A percentile compares a stretch with the other conserved stretches of the same genome.
Evolutionary conservation across 2,797 vertebrate species (phyloP).

Genomic region (Echeneis naucrates): DNA sequence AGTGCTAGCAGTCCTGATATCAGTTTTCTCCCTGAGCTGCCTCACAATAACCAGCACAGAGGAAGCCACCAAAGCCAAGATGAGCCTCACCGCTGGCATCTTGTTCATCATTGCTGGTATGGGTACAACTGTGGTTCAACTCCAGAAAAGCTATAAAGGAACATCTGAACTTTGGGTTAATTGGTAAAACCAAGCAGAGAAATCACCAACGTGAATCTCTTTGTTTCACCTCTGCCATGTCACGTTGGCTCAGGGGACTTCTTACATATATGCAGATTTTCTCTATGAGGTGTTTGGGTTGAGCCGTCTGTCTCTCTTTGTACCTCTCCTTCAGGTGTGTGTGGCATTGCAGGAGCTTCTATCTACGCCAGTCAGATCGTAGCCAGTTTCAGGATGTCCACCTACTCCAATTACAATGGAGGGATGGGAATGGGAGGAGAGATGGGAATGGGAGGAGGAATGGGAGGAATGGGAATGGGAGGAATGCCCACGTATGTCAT

Average conservation of each 20-base stretch:
- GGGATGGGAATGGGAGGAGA: conserved; percentile 30
- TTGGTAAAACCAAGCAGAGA: background rate
- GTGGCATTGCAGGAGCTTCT: conserved; percentile 90
- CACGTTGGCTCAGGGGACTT: background rate
- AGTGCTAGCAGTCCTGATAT: conserved; percentile 81
- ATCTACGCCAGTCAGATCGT: conserved; percentile 94
- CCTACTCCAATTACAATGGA: conserved; percentile 42
- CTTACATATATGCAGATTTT: background rate
- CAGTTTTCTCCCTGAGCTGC: conserved; percentile 90
- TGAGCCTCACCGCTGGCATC: conserved; percentile 91
- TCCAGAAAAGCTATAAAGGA: too few relatives aligned
- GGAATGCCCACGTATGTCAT: conserved; percentile 65
- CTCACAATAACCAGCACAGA: conserved; percentile 88
- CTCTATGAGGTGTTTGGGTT: background rate
- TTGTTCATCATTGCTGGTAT: conserved; percentile 90
- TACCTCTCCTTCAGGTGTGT: conserved; percentile 83
- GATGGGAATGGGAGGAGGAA: conserved; percentile 25
- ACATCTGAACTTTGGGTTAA: background rate
- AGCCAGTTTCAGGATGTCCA: conserved; percentile 84
- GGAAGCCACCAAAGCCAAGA: conserved; percentile 89
- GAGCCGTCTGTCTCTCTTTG: background rate
- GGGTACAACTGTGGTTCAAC: background rate
- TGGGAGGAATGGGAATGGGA: conserved; percentile 23
- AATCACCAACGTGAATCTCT: background rate
- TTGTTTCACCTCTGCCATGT: background rate